Conservation (phyloP, 2,888 invertebrate species). For the Pyrrhosoma nymphula region DNA sequence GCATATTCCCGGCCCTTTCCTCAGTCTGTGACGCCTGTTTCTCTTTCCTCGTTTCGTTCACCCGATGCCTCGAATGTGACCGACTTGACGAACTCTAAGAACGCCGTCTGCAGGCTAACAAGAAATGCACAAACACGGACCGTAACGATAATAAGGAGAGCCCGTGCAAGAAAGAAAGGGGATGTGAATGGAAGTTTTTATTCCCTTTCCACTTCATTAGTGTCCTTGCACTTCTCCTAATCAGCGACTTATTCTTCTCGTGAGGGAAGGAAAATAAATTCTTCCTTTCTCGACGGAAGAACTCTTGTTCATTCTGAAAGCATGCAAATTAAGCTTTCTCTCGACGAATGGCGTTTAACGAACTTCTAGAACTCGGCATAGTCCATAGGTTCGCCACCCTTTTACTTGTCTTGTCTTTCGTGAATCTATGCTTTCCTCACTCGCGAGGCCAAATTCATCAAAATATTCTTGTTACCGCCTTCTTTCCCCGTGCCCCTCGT, state of each 20-base stretch:
- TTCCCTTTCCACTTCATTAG: slow-evolving; percentile 32
- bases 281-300: not conserved
- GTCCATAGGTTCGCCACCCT: not conserved
- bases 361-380: not conserved
- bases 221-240: slow-evolving; percentile 16
- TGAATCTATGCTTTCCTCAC: not conserved
- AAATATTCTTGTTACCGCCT: not conserved
- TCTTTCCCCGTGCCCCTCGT: not conserved
- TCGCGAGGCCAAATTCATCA: not conserved
- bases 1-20: no score
- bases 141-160: slow-evolving; percentile 3
- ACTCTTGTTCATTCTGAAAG: not conserved
- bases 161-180: not conserved
- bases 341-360: slow-evolving; percentile 5
- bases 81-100: not conserved
- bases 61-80: not conserved
- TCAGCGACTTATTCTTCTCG: slow-evolving; percentile 17
- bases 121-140: not conserved
- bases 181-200: not conserved
- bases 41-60: not conserved
- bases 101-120: not conserved
- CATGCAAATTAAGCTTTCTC: not conserved
- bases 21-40: not conserved
- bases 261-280: not conserved
- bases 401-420: not conserved